Conservation (phyloP, 2,113 vertebrate genomes). For the Cathartes aura region DNA sequence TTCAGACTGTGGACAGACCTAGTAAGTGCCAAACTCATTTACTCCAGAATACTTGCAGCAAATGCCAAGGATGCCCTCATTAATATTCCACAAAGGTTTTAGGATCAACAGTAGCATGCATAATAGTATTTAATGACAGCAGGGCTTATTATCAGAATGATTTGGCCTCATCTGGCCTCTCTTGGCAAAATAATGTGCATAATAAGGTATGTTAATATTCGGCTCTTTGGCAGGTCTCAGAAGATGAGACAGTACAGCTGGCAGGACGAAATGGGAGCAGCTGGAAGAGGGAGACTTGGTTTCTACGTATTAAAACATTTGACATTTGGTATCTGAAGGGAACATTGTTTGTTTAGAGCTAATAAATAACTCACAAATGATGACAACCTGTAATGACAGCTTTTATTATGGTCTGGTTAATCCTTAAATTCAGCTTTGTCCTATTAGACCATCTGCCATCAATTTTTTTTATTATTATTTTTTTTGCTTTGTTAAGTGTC, state of each 20-base stretch:
- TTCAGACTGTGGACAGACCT: neutral
- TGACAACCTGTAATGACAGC: conserved; percentile 71
- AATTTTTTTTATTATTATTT: neutral
- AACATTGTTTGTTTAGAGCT: conserved; percentile 54
- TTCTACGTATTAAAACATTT: conserved; percentile 61
- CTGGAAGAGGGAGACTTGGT: conserved; percentile 66
- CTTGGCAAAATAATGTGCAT: conserved; percentile 59
- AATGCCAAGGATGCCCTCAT: neutral
- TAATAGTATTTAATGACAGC: conserved; percentile 58
- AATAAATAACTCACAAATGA: conserved; percentile 72
- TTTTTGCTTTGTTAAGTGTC: neutral
- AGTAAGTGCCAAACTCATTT: neutral
- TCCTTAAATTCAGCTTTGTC: conserved; percentile 38
- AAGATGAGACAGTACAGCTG: conserved; percentile 67
- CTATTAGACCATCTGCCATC: conserved; percentile 71
- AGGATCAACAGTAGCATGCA: conserved; percentile 49
- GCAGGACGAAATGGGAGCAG: conserved; percentile 59
- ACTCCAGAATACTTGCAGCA: neutral
- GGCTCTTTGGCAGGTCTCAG: conserved; percentile 64
- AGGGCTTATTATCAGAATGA: conserved; percentile 47
- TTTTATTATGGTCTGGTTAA: conserved; percentile 70
- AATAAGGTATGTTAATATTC: conserved; percentile 60
- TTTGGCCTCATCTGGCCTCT: conserved; percentile 72
- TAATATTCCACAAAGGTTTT: conserved; percentile 34
- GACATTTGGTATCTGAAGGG: conserved; percentile 76